Base-by-base conservation (phyloP, 2,888 invertebrate species). In the Trisateles emortualis region DNA sequence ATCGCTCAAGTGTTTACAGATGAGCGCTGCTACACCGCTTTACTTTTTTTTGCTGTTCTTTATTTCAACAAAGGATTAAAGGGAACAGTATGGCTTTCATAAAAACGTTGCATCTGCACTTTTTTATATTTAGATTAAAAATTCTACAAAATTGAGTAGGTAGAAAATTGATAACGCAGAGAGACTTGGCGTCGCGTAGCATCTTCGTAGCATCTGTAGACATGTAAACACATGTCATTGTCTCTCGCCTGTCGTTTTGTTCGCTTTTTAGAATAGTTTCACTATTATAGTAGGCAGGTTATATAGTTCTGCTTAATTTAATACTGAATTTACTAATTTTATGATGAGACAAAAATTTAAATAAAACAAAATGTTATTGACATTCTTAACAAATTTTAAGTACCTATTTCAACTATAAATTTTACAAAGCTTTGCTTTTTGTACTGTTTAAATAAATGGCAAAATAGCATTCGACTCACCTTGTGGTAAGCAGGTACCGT, bases 1-100 rank as follows among this genome's bases (percentile, higher is more conserved):
- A 81, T 78, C 74, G 81, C 68, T 79, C 78, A 79, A 83, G 82
- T 81, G 81, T 80, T 83, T 82, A 79, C 79, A 81, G 81, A 84
- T 80, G 81, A 78, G 66, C 69, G 60, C 68, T 49, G 77, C 72
- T 73, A 72, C 72, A 59, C 64, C 63, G 72, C 63, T 75, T 74
- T 69, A 67, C 68, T 74, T 78, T 82, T 82, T 77, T 74, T 69
- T 68, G 54, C 60, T 54, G 63, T 72, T 72, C 73, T 64, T 75
- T 72, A 73, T 76, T 73, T 69, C 68, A 72, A 59, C 56, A 47
- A 52, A 52, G 61, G 59, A 68, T 68, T 57, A 68, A 64, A 64
- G 42, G 51, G 52, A 65, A 46, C 52, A 40, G 33, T 56, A 58
- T 56, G 47, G 43, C 51, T 39, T 52, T 58, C 32, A 30, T 51